Evolutionary conservation across 2,797 vertebrate species (phyloP).

Genomic region (Perodicticus potto): DNA sequence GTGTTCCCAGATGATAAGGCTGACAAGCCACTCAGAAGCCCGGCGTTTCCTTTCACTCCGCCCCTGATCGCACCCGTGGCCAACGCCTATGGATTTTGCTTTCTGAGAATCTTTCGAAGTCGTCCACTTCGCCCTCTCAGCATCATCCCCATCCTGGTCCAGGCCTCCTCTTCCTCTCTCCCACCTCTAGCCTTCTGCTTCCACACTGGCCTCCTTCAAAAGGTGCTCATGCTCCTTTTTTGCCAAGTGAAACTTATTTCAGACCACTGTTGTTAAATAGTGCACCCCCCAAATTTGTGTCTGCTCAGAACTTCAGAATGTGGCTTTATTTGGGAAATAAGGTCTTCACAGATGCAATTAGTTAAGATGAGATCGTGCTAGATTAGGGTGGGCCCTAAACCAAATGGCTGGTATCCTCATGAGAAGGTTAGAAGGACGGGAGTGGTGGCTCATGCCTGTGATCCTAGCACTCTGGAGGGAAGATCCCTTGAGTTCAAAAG

Average conservation of each 20-base stretch:
- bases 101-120: fast-evolving
- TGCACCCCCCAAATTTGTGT: not conserved
- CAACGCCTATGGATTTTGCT: not conserved
- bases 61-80: not conserved
- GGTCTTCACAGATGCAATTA: not conserved
- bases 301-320: not conserved
- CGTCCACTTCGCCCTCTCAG: fast-evolving
- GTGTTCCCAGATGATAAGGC: fast-evolving
- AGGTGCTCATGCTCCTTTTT: fast-evolving
- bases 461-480: too few species aligned
- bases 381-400: not conserved
- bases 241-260: not conserved
- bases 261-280: not conserved
- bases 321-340: not conserved
- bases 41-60: not conserved
- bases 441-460: too few species aligned
- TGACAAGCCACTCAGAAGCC: not conserved
- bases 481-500: too few species aligned
- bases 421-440: too few species aligned
- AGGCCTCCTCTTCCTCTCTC: too few species aligned
- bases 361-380: not conserved
- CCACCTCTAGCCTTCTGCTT: not conserved
- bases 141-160: fast-evolving
- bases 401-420: not conserved
- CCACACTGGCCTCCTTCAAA: not conserved